Conservation (phyloP, 1,140 invertebrate species). For the Hydropsyche tenuis region DNA sequence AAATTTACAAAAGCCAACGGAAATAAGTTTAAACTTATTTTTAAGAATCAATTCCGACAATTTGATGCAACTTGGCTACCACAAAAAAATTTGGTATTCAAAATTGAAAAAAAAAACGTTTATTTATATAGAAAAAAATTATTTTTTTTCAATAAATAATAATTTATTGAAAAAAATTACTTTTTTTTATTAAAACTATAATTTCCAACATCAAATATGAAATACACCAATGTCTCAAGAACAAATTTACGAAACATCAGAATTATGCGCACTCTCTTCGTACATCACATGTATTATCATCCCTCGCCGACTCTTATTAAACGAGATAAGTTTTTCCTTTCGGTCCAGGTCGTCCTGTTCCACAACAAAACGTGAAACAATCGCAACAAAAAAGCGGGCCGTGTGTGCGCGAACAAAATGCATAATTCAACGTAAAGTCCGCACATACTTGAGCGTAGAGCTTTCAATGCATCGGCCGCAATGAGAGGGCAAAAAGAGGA, state of each 20-base stretch:
- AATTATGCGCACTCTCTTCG: background rate
- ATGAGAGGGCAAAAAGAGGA: background rate
- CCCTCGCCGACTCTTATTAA: background rate
- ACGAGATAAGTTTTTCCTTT: background rate
- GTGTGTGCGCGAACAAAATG: slow-evolving; percentile 5
- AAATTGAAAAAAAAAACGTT: too few relatives aligned
- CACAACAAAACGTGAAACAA: slow-evolving; percentile 12
- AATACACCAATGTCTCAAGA: too few relatives aligned
- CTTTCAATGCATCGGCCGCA: background rate
- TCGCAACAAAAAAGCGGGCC: background rate
- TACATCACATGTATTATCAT: background rate
- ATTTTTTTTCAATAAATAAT: too few relatives aligned
- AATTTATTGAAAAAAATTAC: too few relatives aligned
- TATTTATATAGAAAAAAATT: too few relatives aligned
- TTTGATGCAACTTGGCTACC: too few relatives aligned
- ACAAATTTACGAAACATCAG: background rate
- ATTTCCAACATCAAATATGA: too few relatives aligned
- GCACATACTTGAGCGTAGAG: background rate
- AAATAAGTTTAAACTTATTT: too few relatives aligned
- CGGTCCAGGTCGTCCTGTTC: background rate
- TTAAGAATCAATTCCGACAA: too few relatives aligned
- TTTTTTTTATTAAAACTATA: too few relatives aligned
- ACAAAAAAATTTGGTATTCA: too few relatives aligned
- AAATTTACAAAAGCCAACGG: too few relatives aligned
- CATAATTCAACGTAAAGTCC: slow-evolving; percentile 13